phyloP scores from a whole-genome alignment of 2,888 invertebrate species.

The Mesodorylaimus sp. region DNA sequence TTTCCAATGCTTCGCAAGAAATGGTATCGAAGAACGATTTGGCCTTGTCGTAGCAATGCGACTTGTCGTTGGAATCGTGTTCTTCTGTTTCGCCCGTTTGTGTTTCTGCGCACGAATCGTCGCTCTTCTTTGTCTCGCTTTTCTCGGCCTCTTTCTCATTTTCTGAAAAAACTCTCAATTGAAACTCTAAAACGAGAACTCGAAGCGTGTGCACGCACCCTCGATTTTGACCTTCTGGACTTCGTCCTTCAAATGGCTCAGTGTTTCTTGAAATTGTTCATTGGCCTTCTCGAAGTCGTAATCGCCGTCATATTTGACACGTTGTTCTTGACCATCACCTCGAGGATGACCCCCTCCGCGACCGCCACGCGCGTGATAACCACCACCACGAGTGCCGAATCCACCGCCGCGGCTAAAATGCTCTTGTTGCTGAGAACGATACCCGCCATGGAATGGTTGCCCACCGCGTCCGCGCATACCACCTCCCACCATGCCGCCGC shows the following conservation, averaged over 20 bases:
- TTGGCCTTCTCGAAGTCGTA: constrained; percentile 95
- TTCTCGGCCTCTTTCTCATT: neutral
- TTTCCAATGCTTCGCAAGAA: constrained; percentile 60
- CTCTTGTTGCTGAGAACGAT: too few relatives aligned
- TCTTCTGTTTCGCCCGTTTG: neutral
- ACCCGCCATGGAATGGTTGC: too few relatives aligned
- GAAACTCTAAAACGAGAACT: neutral
- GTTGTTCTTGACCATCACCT: constrained; percentile 31
- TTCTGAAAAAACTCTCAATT: neutral
- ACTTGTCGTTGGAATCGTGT: too few relatives aligned
- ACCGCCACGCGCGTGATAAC: neutral
- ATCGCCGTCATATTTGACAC: constrained; percentile 79
- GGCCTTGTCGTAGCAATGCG: constrained; percentile 68
- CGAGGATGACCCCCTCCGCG: constrained; percentile 1
- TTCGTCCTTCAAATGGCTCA: constrained; percentile 15
- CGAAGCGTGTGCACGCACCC: neutral
- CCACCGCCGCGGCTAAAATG: too few relatives aligned
- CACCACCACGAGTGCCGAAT: too few relatives aligned
- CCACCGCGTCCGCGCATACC: too few relatives aligned
- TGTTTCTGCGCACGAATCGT: neutral
- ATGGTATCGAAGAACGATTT: constrained; percentile 97
- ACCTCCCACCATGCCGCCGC: too few relatives aligned
- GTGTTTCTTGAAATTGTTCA: constrained; percentile 54
- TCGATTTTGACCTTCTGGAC: constrained; percentile 7
- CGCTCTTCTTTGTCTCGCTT: neutral